Base-by-base conservation (phyloP, 2,113 vertebrate genomes). In the Donacobius atricapilla region DNA sequence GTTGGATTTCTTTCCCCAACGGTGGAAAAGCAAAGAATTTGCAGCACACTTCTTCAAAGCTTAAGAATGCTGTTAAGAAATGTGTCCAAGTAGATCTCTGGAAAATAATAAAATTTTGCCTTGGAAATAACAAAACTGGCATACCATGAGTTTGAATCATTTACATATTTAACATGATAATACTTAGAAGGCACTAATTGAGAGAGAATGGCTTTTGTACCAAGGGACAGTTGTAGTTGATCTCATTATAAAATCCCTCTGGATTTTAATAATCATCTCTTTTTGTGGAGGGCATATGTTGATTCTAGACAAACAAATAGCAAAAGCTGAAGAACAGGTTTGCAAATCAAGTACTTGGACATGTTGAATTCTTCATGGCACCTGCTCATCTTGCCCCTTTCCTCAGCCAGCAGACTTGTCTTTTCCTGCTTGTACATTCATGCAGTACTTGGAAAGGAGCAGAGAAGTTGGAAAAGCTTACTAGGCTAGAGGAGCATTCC, bases 401-500 rank as follows among this genome's bases (percentile, higher is more conserved):
- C 86, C 53, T 87, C 73, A 87, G 69, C 72, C 91, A 84, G 68
- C 57, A 87, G 83, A 47, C 51, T 66, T 80, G 71, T 89, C 76
- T 86, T 70, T 78, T 76, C 83, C 75, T 30, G 58, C 24, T 30
- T 71, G 48, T 48, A 35, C 47, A 0, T 79, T 92, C 47, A 30
- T 51, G 54, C 54, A 51, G 53, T 71, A 19, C 82, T 92, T 69
- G 54, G 79, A 58, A 82, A 88, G 94, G 54, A 90, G 79, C 94
- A 78, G 76, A 93, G 89, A 28, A 92, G 76, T 22, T 2, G 33
- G 54, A 20, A 93, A 50, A 77, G 45, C 83, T 90, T 53, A 4
- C 78, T 93, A 93, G 94, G 75, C 78, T 89, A 11, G 76, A 89
- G 87, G 73, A 93, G 83, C 73, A 25, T 57, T 69, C 72, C 92